A percentile compares a stretch with the other conserved stretches of the same genome.
These are phyloP conservation scores for Apogon hyalosoma DNA, from an alignment of 2,797 vertebrate genomes.

Conservation along the genomic window DNA sequence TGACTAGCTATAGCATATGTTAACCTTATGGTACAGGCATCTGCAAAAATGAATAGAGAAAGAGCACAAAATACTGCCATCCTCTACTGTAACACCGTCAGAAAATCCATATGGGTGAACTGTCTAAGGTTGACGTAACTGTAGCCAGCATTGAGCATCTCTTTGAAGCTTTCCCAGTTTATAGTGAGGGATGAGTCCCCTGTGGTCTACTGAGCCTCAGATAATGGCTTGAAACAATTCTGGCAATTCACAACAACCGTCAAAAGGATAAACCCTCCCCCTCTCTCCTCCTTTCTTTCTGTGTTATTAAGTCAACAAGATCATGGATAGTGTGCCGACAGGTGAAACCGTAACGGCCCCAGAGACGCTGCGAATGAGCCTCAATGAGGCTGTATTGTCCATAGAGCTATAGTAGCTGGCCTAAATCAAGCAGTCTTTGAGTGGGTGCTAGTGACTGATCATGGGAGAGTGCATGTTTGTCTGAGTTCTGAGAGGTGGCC, in stretches of 20 bases:
- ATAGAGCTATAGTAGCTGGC: slow-evolving; percentile 43
- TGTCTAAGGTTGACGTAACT: slow-evolving; percentile 44
- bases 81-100: slow-evolving; percentile 48
- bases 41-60: slow-evolving; percentile 13
- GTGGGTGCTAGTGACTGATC: slow-evolving; percentile 28
- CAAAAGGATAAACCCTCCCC: slow-evolving; percentile 50
- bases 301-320: slow-evolving; percentile 74
- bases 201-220: slow-evolving; percentile 51
- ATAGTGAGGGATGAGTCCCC: slow-evolving; percentile 61
- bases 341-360: slow-evolving; percentile 82
- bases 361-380: slow-evolving; percentile 56
- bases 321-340: slow-evolving; percentile 77
- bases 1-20: slow-evolving; percentile 2
- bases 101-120: slow-evolving; percentile 34
- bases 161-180: slow-evolving; percentile 49
- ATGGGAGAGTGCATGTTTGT: slow-evolving; percentile 79
- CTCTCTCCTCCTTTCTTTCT: slow-evolving; percentile 34
- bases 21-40: slow-evolving; percentile 10
- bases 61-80: slow-evolving; percentile 25
- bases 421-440: slow-evolving; percentile 75
- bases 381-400: slow-evolving; percentile 67
- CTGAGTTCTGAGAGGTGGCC: slow-evolving; percentile 26
- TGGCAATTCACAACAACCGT: slow-evolving; percentile 61
- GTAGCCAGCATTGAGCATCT: slow-evolving; percentile 36
- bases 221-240: slow-evolving; percentile 67